phyloP scores from a whole-genome alignment of 2,888 invertebrate species.

The Brachyptera risi region DNA sequence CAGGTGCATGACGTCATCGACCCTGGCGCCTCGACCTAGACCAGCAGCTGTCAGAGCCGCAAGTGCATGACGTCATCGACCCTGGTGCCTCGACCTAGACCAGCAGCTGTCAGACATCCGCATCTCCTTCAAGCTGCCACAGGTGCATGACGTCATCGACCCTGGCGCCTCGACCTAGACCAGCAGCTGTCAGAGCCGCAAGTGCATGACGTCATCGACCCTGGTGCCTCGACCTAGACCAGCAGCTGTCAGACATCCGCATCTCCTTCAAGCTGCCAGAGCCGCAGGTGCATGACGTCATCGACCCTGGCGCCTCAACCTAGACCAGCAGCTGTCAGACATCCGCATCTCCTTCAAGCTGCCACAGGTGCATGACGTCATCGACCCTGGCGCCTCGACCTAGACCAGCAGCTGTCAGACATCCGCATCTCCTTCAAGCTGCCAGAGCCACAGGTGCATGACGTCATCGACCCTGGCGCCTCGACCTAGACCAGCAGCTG shows the following conservation, averaged over 20 bases:
- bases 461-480: neutral
- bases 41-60: constrained; percentile 63
- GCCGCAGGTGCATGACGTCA: constrained; percentile 20
- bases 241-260: constrained; percentile 69
- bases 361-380: constrained; percentile 29
- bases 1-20: constrained; percentile 15
- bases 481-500: constrained; percentile 60
- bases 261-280: constrained; percentile 35
- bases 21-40: constrained; percentile 45
- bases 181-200: constrained; percentile 63
- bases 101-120: constrained; percentile 71
- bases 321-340: constrained; percentile 71
- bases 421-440: constrained; percentile 47
- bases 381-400: neutral
- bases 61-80: constrained; percentile 9
- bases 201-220: neutral
- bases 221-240: constrained; percentile 49
- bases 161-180: constrained; percentile 46
- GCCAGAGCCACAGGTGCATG: constrained; percentile 31
- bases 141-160: constrained; percentile 10
- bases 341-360: constrained; percentile 47
- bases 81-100: constrained; percentile 46
- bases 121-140: constrained; percentile 34
- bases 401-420: constrained; percentile 71
- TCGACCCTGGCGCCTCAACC: neutral